Base-by-base conservation (phyloP, 2,113 vertebrate species). In the Lycocorax pyrrhopterus region DNA sequence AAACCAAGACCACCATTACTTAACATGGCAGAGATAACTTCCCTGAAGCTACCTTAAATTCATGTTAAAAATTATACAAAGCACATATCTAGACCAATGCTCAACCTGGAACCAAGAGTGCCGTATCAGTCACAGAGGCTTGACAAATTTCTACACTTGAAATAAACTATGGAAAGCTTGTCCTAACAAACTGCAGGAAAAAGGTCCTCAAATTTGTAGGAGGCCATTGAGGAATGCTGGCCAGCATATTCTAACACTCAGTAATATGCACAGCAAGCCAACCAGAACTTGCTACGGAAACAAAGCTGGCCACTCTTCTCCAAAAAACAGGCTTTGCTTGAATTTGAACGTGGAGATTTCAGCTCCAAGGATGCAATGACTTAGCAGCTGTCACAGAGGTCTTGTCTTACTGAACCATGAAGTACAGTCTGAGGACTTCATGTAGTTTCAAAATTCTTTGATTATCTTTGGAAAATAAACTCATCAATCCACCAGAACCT, bases 81-180 rank as follows among this genome's bases (percentile, higher is more conserved):
- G 25, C 21, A 74, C 19, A 16, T 58, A 25, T 35, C 26, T 22
- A 87, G 35, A 72, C 9, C 33, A 76, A 21, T 12, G 47, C 5
- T 44, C 69, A 75, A 30, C 7, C 39, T 59, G 29, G 56, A 85
- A 79, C 18, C 23, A 67, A 22, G 30, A 68, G 21, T 26, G 33
- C 7, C 21, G 0, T 12, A n/a, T 29, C 44, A 47, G 39, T 30
- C 69, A 58, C 1, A 4, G 9, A 56, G 11, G 21, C 15, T 12
- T 43, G 1, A 75, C n/a, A 55, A 43, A 71, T 72, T 64, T 49
- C 62, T 47, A 8, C 18, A 47, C 52, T 4, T 69, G 63, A 84
- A 79, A 75, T 32, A 41, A 85, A 23, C 35, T 43, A 8, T 0
- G 32, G 30, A 78, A 84, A 43, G 21, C 4, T 69, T 52, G 33